These are phyloP conservation scores for Salmo trutta DNA, from an alignment of 2,797 vertebrate species.

Conservation along the genomic window DNA sequence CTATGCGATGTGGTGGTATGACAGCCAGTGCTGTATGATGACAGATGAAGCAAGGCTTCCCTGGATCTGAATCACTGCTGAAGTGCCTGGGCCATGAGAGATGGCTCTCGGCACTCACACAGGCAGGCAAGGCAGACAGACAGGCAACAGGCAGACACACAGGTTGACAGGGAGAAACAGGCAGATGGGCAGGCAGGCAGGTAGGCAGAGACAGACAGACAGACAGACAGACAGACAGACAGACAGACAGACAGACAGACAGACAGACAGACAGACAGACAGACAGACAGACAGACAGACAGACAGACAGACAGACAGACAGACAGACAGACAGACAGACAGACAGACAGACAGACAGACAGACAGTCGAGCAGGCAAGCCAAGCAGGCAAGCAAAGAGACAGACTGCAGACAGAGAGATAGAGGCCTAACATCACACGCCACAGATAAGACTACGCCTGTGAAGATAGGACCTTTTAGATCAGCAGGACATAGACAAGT, in stretches of 20 bases:
- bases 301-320: background rate
- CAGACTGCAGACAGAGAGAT: background rate
- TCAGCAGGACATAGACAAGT: background rate
- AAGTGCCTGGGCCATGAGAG: background rate
- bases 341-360: constrained; percentile 29
- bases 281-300: constrained; percentile 35
- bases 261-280: constrained; percentile 25
- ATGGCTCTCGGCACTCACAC: background rate
- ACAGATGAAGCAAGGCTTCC: background rate
- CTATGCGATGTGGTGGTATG: background rate
- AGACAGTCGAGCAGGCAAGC: background rate
- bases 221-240: constrained; percentile 1
- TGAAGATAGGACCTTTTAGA: background rate
- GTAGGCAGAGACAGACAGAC: constrained; percentile 32
- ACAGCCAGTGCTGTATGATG: background rate
- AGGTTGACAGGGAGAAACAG: background rate
- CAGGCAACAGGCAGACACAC: constrained; percentile 38
- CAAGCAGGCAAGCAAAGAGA: background rate
- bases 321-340: background rate
- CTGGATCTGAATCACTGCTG: background rate
- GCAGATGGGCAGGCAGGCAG: background rate
- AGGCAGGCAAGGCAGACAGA: background rate
- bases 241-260: constrained; percentile 22
- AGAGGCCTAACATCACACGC: background rate
- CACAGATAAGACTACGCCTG: background rate